Percentiles rank a stretch among this genome's conserved stretches.
Evolutionary conservation across 2,888 invertebrate species (phyloP).

Genomic region (Calliphora vomitoria): DNA sequence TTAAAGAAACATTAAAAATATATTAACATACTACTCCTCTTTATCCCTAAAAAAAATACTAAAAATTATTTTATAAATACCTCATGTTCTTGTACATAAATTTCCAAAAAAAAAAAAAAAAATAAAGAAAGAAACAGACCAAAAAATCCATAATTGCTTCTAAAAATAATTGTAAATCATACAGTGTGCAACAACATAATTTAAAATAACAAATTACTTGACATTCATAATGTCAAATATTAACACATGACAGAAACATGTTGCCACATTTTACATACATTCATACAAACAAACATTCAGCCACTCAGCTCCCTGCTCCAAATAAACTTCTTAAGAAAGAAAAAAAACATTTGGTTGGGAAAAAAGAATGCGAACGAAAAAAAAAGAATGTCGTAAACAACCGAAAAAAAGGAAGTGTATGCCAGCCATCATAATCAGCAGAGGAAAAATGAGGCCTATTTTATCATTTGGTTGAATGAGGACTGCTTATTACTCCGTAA

Average conservation of each 20-base stretch:
- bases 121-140: not conserved
- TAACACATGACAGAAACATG: slow-evolving; percentile 68
- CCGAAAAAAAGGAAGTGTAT: slow-evolving; percentile 56
- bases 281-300: slow-evolving; percentile 5
- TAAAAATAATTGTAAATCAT: slow-evolving; percentile 45
- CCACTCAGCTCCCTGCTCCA: not conserved
- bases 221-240: slow-evolving; percentile 74
- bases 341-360: not conserved
- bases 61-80: slow-evolving; percentile 24
- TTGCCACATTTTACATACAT: slow-evolving; percentile 33
- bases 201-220: slow-evolving; percentile 75
- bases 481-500: slow-evolving; percentile 6
- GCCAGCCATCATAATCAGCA: slow-evolving; percentile 35
- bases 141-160: slow-evolving; percentile 44
- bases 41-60: not conserved
- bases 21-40: not conserved
- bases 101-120: not conserved
- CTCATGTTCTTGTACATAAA: not conserved
- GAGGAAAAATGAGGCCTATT: slow-evolving; percentile 34
- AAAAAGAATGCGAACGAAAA: not conserved
- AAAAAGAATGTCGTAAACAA: slow-evolving; percentile 40
- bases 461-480: slow-evolving; percentile 30
- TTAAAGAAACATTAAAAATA: slow-evolving; percentile 24
- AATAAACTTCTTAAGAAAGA: slow-evolving; percentile 18
- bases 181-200: slow-evolving; percentile 36